Percentiles rank a stretch among this genome's conserved stretches.
phyloP scores from a whole-genome alignment of 2,888 invertebrate genomes.

The Norana najaformis region DNA sequence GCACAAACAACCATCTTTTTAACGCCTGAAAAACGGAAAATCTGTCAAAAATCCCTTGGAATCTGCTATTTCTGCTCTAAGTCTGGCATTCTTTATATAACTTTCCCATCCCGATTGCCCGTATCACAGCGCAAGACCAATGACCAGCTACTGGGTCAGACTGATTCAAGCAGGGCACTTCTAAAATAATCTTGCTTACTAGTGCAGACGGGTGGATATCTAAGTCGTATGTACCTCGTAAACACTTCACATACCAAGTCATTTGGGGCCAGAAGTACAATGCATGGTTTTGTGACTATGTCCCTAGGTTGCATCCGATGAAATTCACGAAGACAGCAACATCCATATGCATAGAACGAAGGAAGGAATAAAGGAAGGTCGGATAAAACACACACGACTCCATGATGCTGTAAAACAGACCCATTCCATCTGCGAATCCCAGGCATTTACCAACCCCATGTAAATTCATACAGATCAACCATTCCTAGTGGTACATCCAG shows the following conservation, averaged over 20 bases:
- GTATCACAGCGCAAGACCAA: not conserved
- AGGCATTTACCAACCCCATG: not conserved
- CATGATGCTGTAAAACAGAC: too few species aligned
- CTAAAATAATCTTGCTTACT: slow-evolving; percentile 2
- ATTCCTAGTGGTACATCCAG: not conserved
- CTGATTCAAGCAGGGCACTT: not conserved
- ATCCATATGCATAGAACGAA: not conserved
- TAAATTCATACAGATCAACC: not conserved
- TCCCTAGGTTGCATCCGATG: not conserved
- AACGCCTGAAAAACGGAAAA: not conserved
- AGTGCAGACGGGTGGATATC: not conserved
- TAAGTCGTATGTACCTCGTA: not conserved
- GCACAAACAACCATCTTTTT: not conserved
- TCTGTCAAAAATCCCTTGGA: not conserved
- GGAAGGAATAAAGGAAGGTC: too few species aligned
- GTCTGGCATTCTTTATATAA: not conserved
- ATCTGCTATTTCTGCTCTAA: not conserved
- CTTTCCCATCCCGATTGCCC: not conserved
- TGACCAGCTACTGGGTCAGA: not conserved
- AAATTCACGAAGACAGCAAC: not conserved
- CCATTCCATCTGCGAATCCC: not conserved
- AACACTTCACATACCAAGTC: slow-evolving; percentile 6
- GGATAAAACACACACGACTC: not conserved
- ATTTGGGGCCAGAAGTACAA: not conserved
- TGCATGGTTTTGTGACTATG: not conserved